Evolutionary conservation across 2,797 vertebrate species (phyloP).

Genomic region (Pangasius sanitwongsei): DNA sequence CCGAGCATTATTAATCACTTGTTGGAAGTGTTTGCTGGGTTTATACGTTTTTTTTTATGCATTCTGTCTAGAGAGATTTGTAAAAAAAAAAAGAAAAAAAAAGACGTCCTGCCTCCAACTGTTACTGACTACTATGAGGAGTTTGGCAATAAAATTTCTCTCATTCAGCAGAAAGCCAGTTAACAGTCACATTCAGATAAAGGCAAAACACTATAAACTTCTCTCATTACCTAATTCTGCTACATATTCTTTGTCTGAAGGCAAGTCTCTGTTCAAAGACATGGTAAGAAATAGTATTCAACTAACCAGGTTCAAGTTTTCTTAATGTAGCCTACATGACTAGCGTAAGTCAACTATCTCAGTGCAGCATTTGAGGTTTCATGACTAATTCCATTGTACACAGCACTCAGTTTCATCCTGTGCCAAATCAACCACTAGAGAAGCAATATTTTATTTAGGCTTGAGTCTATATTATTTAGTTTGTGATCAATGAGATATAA

Average conservation of each 20-base stretch:
- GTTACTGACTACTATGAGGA: constrained; percentile 14
- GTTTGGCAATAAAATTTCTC: constrained; percentile 39
- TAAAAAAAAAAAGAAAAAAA: background rate
- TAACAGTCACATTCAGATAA: constrained; percentile 13
- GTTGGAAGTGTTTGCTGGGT: background rate
- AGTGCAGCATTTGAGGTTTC: constrained; percentile 25
- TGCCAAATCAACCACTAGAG: constrained; percentile 74
- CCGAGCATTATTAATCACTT: background rate
- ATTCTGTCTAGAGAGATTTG: constrained; percentile 6
- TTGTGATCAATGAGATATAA: constrained; percentile 56
- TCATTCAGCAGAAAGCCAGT: constrained; percentile 12
- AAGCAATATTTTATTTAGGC: constrained; percentile 82
- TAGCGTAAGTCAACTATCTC: constrained; percentile 9
- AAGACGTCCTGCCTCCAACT: background rate
- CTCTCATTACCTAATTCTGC: background rate
- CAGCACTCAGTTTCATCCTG: constrained; percentile 65
- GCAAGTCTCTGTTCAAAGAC: background rate
- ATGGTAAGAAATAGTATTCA: background rate
- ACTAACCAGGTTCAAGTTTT: constrained; percentile 30
- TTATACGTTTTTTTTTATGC: background rate
- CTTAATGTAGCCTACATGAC: constrained; percentile 20
- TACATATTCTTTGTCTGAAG: background rate
- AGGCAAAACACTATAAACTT: background rate
- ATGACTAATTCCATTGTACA: constrained; percentile 42
- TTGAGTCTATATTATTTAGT: constrained; percentile 71